Base-by-base conservation (phyloP, 2,888 invertebrate species). In the Sphinx pinastri region DNA sequence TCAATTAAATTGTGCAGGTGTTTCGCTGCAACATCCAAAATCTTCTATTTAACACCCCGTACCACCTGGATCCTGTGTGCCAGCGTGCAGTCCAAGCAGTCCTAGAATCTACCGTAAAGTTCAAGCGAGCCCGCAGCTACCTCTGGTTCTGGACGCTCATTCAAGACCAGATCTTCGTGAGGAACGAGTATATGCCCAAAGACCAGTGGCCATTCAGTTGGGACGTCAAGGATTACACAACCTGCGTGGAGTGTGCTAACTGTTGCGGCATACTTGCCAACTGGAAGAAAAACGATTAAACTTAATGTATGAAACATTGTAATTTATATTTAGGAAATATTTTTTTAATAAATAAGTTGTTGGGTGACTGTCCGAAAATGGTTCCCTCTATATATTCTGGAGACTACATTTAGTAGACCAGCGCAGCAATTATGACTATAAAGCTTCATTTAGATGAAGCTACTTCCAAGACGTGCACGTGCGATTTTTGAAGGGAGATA, bases 21-120 rank as follows among this genome's bases (percentile, higher is more conserved):
- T 93, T 93, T 71, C 86, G 91, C 55, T 93, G 93, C 78, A 91
- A 92, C 75, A 85, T 92, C 55, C 81, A 81, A 54, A 85, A 91
- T 70, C 81, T 94, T 0, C 76, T 73, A 12, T 91, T 91, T 77
- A 91, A 91, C 77, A 87, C 83, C 0, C 76, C 82, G 0, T 73
- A 77, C 38, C 74, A 81, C 6, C 77, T 77, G 6, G 93, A 93
- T 74, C 82, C 83, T 0, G 88, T 92, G 0, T 84, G 86, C 67
- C 79, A 79, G 58, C 81, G 88, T 1, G 93, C 93, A 0, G 73
- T 92, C 0, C 73, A 77, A 6, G 90, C 92, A 0, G 86, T 91
- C 0, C n/a, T 85, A 2, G 79, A 83, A 0, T 81, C 91, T 0
- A 79, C 87, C 0, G 69, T 45, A 0, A 87, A 85, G 71, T 79